A percentile compares a stretch with the other conserved stretches of the same genome.
These are phyloP conservation scores for Spinus pinus DNA, from an alignment of 2,797 vertebrate genomes.

Conservation along the genomic window DNA sequence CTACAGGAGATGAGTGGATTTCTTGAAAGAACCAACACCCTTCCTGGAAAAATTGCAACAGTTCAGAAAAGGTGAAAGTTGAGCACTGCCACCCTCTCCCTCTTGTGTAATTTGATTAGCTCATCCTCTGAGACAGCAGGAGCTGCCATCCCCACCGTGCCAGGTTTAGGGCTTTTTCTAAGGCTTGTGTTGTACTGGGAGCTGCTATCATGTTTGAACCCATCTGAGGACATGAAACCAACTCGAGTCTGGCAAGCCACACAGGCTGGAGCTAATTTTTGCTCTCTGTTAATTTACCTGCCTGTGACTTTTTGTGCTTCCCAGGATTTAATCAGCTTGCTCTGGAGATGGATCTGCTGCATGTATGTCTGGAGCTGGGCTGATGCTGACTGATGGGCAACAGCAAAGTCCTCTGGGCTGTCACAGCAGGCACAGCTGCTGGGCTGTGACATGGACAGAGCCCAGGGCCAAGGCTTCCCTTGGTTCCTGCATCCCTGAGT, in stretches of 20 bases:
- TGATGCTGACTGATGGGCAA: not conserved
- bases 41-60: not conserved
- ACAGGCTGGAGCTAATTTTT: not conserved
- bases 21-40: not conserved
- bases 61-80: not conserved
- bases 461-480: not conserved
- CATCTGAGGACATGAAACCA: not conserved
- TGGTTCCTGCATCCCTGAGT: not conserved
- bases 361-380: not conserved
- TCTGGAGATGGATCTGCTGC: not conserved
- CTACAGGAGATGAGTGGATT: not conserved
- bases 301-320: not conserved
- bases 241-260: not conserved
- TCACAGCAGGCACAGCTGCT: not conserved
- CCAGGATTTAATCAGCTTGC: not conserved
- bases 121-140: not conserved
- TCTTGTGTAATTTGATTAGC: not conserved
- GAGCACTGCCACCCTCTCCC: not conserved
- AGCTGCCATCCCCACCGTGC: fast-evolving
- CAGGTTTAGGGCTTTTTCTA: not conserved
- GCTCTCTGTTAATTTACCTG: not conserved
- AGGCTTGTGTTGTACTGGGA: not conserved
- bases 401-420: not conserved
- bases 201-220: not conserved
- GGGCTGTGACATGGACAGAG: not conserved